phyloP scores from a whole-genome alignment of 2,113 vertebrate genomes.

The Mobula hypostoma region DNA sequence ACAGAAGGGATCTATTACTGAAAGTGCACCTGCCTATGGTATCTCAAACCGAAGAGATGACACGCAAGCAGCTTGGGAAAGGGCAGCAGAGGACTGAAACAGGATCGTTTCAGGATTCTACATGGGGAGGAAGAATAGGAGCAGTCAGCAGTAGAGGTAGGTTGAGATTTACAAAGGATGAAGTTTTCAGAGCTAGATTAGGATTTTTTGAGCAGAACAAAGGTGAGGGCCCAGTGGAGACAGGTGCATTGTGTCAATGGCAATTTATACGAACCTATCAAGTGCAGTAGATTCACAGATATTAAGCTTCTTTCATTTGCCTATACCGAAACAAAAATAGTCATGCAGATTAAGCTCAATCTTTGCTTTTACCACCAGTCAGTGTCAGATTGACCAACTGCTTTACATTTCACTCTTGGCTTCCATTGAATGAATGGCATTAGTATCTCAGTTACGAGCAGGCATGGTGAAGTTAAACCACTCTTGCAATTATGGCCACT shows the following conservation, averaged over 20 bases:
- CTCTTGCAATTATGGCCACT: neutral
- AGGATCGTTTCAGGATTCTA: neutral
- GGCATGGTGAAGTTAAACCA: no score
- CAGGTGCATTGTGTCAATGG: neutral
- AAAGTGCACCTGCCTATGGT: neutral
- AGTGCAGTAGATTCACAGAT: neutral
- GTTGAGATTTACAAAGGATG: neutral
- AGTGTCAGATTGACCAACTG: neutral
- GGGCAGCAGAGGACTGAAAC: neutral
- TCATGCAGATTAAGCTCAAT: neutral
- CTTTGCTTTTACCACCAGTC: neutral
- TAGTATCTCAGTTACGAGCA: constrained; percentile 29
- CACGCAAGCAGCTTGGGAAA: neutral
- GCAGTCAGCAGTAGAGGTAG: neutral
- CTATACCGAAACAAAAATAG: neutral
- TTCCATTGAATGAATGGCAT: neutral
- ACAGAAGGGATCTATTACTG: neutral
- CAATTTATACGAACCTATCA: neutral
- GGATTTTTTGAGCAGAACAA: no score
- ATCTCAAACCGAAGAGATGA: neutral
- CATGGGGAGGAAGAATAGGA: neutral
- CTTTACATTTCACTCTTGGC: neutral
- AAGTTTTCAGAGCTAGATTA: no score
- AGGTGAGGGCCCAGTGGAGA: neutral
- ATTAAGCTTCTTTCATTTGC: neutral